Evolutionary conservation across 2,113 vertebrate species (phyloP), one percentile per base, ranked within the genome.

Genomic region (Solea senegalensis): DNA sequence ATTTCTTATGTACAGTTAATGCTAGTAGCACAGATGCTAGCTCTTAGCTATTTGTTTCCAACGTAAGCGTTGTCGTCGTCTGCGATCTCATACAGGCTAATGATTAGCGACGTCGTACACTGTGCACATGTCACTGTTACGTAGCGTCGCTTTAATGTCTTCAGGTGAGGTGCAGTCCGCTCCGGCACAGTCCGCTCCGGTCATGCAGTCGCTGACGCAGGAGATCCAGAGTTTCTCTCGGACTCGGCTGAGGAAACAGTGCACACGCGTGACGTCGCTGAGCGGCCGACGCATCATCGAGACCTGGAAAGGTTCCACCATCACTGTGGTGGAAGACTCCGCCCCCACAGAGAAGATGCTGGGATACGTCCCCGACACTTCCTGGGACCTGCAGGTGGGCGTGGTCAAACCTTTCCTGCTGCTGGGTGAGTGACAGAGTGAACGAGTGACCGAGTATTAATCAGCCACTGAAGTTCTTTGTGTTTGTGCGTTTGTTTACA

Each of bases 151-250:
- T 34, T 6, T 34, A 6, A 34, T 34, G 34, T 34, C 3, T 21
- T 34, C 34, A 34, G 34, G 34, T 34, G 21, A 21, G 21, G 21
- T 21, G 21, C 21, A 21, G 21, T 21, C 21, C 21, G 7, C 15
- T 39, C 9, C 13, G 7, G 26, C n/a, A 8, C 2, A 13, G 48
- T 60, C 34, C 11, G 2, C 5, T 39, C 81, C 74, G 83, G 94
- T 83, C 76, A 99, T 99, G 97, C 94, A 97, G 83, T 96, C 96
- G n/a, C 93, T 99, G 49, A 84, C 92, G 0, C 89, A 95, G 87
- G 96, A 99, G 90, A 98, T 99, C 88, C 92, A 94, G 75, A 91
- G 93, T 16, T 99, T 99, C 90, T 95, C 96, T 46, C 92, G 94
- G 84, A 89, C 89, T 9, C 94, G 92, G 16, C 93, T 99, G 87